Evolutionary conservation across 2,113 vertebrate genomes (phyloP).

Genomic region (Chrysemys picta): DNA sequence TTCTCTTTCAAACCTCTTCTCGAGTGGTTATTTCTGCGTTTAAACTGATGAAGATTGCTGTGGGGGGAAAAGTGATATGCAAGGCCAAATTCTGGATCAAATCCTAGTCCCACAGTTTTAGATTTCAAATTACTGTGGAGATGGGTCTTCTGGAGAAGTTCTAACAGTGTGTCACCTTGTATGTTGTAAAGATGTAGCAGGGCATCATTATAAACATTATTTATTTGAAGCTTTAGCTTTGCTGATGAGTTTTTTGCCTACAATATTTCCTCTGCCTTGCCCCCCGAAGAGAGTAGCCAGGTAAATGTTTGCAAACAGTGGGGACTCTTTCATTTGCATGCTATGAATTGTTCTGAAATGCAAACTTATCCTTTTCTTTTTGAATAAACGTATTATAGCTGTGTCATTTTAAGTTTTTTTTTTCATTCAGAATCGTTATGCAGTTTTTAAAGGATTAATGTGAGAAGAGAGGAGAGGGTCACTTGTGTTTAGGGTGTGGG

Average conservation of each 20-base stretch:
- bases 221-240: background rate
- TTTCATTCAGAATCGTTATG: background rate
- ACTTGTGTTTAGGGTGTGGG: background rate
- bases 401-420: background rate
- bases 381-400: background rate
- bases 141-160: background rate
- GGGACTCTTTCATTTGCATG: background rate
- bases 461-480: background rate
- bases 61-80: background rate
- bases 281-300: background rate
- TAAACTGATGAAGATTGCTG: background rate
- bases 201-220: background rate
- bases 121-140: background rate
- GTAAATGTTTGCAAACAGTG: background rate
- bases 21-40: conserved; percentile 15
- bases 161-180: background rate
- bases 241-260: background rate
- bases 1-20: background rate
- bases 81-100: conserved; percentile 13
- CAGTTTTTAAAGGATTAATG: background rate
- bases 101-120: background rate
- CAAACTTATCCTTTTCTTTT: background rate
- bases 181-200: background rate
- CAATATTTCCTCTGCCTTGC: background rate
- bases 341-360: conserved; percentile 4